A percentile compares a stretch with the other conserved stretches of the same genome.
phyloP scores from a whole-genome alignment of 1,140 invertebrate genomes.

The Solenopsis invicta region DNA sequence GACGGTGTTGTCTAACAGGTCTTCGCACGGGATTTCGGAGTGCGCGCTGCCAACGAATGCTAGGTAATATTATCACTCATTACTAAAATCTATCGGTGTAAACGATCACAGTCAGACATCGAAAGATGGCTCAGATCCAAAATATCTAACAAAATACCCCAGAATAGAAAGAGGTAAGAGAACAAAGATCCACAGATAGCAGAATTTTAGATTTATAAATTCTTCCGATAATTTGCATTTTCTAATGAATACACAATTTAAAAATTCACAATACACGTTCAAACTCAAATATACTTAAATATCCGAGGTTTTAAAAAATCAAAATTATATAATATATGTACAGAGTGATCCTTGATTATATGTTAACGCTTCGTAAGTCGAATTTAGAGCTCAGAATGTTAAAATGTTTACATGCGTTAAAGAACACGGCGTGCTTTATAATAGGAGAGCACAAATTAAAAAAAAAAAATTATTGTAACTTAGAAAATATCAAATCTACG shows the following conservation, averaged over 20 bases:
- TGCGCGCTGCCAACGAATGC: conserved; percentile 80
- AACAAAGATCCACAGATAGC: background rate
- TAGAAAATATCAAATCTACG: background rate
- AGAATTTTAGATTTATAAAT: background rate
- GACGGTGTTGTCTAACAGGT: conserved; percentile 82
- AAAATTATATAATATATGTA: background rate
- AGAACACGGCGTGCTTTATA: background rate
- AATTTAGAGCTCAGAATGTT: background rate
- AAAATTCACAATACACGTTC: conserved; percentile 15
- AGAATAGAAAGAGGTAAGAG: conserved; percentile 39
- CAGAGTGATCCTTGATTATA: background rate
- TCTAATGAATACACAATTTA: background rate
- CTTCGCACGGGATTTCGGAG: conserved; percentile 83
- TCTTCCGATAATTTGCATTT: background rate
- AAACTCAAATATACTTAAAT: background rate
- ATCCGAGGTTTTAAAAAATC: background rate
- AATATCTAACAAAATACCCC: conserved; percentile 30
- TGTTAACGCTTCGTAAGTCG: background rate
- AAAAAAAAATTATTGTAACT: background rate
- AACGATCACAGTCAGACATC: conserved; percentile 14
- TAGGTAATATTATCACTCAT: conserved; percentile 74
- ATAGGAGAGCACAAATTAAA: background rate
- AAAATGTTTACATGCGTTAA: background rate
- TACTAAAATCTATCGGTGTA: conserved; percentile 40
- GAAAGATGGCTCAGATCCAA: conserved; percentile 14